Conservation (phyloP, 2,113 vertebrate genomes). For the Megaceryle maxima region DNA sequence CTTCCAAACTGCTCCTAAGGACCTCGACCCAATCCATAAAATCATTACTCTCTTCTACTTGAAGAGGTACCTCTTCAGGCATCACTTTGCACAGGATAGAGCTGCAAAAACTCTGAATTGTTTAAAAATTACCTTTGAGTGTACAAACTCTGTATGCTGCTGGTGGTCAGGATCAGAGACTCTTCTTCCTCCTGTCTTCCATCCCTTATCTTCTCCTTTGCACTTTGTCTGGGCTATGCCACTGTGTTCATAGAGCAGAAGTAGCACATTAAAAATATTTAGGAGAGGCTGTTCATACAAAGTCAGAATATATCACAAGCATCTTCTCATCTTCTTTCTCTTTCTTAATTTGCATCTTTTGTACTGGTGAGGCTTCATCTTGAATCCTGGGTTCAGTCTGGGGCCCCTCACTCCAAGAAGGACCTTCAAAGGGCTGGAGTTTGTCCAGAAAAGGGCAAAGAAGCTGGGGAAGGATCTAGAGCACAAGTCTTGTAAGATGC, state of each 20-base stretch:
- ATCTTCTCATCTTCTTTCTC: not conserved
- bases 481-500: not conserved
- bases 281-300: not conserved
- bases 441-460: not conserved
- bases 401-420: not conserved
- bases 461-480: not conserved
- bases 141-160: not conserved
- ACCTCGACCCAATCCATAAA: not conserved
- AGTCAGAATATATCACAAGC: not conserved
- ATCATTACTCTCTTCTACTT: not conserved
- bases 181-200: not conserved
- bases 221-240: not conserved
- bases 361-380: not conserved
- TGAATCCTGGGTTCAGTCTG: not conserved
- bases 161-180: not conserved
- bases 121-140: not conserved
- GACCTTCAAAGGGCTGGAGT: not conserved
- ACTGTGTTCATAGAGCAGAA: not conserved
- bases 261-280: not conserved
- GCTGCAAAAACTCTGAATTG: not conserved
- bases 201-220: not conserved
- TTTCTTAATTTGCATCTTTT: not conserved
- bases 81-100: not conserved
- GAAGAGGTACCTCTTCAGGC: not conserved
- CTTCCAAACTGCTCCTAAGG: not conserved